These are phyloP conservation scores for Orbicella faveolata DNA, from an alignment of 64 coral and sea anemone species.

Conservation along the genomic window DNA sequence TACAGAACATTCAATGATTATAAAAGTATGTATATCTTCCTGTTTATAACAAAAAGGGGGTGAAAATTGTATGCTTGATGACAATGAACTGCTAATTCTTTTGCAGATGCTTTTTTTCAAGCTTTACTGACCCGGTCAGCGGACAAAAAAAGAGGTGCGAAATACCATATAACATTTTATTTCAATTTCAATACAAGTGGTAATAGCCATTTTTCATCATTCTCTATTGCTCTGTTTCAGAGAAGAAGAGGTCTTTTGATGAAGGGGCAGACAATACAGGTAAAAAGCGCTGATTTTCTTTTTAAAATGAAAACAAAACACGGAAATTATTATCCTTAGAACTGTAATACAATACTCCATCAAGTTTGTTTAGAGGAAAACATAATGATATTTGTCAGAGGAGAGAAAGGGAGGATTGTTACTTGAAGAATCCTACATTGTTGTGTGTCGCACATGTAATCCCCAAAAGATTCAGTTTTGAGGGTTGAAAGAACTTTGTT, in stretches of 20 bases:
- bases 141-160: slow-evolving; percentile 75
- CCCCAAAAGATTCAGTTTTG: no score
- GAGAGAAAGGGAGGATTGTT: no score
- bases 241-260: slow-evolving; percentile 94
- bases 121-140: slow-evolving; percentile 83
- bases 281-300: background rate
- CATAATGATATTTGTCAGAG: background rate
- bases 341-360: no score
- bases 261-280: slow-evolving; percentile 75
- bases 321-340: no score
- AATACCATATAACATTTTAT: background rate
- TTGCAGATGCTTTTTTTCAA: slow-evolving; percentile 92
- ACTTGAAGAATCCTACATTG: no score
- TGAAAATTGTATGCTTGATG: background rate
- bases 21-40: no score
- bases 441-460: no score
- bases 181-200: background rate
- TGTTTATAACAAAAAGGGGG: background rate
- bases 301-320: background rate
- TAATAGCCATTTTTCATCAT: background rate
- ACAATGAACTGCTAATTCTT: background rate
- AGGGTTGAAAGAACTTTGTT: no score
- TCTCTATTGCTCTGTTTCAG: slow-evolving; percentile 13
- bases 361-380: no score
- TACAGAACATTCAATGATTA: no score